Conservation (phyloP, 1,140 invertebrate species). For the Papilio glaucus region DNA sequence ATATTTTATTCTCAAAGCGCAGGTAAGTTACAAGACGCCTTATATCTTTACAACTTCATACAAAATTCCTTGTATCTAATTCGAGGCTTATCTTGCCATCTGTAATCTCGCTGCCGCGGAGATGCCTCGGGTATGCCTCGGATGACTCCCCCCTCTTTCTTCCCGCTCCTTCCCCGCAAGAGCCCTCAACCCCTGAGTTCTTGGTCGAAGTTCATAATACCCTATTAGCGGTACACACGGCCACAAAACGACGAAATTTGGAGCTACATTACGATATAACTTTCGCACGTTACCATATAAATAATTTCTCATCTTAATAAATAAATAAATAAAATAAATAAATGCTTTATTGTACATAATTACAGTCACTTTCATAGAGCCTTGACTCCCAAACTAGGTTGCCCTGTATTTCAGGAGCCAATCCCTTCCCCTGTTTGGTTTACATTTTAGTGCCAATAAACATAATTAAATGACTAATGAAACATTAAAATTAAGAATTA, state of each 20-base stretch:
- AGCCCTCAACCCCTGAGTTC: constrained; percentile 59
- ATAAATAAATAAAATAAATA: too few relatives aligned
- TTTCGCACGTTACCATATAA: constrained; percentile 8
- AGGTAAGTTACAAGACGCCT: constrained; percentile 58
- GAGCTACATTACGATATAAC: background rate
- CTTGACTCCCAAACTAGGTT: too few relatives aligned
- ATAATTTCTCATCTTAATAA: background rate
- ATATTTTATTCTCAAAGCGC: constrained; percentile 79
- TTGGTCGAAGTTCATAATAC: constrained; percentile 77
- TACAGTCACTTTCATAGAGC: too few relatives aligned
- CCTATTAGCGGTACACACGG: constrained; percentile 71
- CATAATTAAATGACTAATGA: too few relatives aligned
- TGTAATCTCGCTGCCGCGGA: constrained; percentile 74
- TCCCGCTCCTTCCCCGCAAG: constrained; percentile 44
- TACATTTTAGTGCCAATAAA: too few relatives aligned
- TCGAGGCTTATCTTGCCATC: constrained; percentile 80
- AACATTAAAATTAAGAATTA: too few relatives aligned
- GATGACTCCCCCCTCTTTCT: constrained; percentile 50
- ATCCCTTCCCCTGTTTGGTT: too few relatives aligned
- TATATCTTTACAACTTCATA: constrained; percentile 78
- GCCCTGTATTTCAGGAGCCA: too few relatives aligned
- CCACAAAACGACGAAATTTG: constrained; percentile 43
- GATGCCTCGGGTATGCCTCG: constrained; percentile 62
- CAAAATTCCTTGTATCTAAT: constrained; percentile 81
- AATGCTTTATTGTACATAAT: too few relatives aligned